These are phyloP conservation scores for Pectinophora gossypiella DNA, from an alignment of 1,140 invertebrate genomes.

Conservation along the genomic window DNA sequence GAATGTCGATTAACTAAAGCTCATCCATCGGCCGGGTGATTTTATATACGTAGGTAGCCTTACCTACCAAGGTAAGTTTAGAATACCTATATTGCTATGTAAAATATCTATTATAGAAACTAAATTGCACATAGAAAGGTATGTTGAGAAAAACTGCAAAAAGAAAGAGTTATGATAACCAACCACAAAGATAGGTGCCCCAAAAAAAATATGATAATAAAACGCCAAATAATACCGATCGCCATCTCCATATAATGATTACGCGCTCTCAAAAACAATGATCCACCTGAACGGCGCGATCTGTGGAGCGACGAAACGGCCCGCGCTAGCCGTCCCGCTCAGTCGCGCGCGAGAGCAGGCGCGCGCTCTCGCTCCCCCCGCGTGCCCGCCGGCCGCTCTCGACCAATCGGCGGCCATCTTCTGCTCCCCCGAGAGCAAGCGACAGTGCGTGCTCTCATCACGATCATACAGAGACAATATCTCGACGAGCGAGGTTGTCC, in stretches of 20 bases:
- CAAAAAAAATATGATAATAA: too few species aligned
- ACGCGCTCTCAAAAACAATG: constrained; percentile 53
- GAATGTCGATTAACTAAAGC: too few species aligned
- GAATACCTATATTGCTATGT: too few species aligned
- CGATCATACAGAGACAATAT: constrained; percentile 71
- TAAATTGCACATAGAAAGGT: too few species aligned
- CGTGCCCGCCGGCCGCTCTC: constrained; percentile 53
- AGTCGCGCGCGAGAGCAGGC: constrained; percentile 46
- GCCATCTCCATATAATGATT: constrained; percentile 67
- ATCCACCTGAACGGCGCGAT: constrained; percentile 62
- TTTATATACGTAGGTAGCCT: too few species aligned
- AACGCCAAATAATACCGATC: too few species aligned
- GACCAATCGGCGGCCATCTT: constrained; percentile 70
- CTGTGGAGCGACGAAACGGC: constrained; percentile 63
- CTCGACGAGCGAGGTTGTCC: constrained; percentile 68
- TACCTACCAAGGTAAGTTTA: too few species aligned
- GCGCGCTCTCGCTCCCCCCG: constrained; percentile 63
- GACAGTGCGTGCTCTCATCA: constrained; percentile 74
- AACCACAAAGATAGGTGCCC: too few species aligned
- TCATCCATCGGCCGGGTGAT: too few species aligned
- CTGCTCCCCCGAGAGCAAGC: constrained; percentile 73
- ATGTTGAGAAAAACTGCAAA: too few species aligned
- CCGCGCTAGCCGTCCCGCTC: constrained; percentile 53
- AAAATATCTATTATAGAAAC: too few species aligned
- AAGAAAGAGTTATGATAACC: too few species aligned